Evolutionary conservation across 2,888 invertebrate genomes (phyloP).

Genomic region (Drosophila flavopinicola): DNA sequence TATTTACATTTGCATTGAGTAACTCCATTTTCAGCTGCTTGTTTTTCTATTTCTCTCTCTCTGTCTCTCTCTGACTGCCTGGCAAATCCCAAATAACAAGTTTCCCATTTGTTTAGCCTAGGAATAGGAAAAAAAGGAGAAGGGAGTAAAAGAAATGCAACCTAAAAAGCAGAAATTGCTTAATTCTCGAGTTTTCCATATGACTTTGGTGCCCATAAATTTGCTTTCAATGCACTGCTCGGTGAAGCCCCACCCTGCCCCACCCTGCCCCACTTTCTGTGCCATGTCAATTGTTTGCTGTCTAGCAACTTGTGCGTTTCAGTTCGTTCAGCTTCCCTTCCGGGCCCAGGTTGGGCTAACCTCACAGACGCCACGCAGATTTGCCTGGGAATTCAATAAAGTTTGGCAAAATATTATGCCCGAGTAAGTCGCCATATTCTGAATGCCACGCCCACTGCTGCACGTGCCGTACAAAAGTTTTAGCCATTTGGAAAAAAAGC

Average conservation of each 20-base stretch:
- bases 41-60: background rate
- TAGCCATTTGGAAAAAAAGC: conserved; percentile 20
- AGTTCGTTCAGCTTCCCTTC: conserved; percentile 18
- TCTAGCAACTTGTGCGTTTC: conserved; percentile 66
- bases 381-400: conserved; percentile 77
- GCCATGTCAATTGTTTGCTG: conserved; percentile 64
- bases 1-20: no score
- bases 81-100: conserved; percentile 33
- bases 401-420: conserved; percentile 79
- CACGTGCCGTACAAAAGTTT: conserved; percentile 72
- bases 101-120: conserved; percentile 31
- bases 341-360: conserved; percentile 29
- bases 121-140: background rate
- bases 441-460: conserved; percentile 41
- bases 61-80: background rate
- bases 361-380: conserved; percentile 67
- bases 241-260: background rate
- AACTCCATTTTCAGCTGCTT: conserved; percentile 5
- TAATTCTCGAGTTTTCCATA: conserved; percentile 75
- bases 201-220: conserved; percentile 71
- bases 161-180: conserved; percentile 45
- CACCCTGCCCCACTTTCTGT: background rate
- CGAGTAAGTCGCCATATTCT: conserved; percentile 48
- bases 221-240: conserved; percentile 67
- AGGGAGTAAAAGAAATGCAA: conserved; percentile 6